Percentiles rank a stretch among this genome's conserved stretches.
These are phyloP conservation scores for Gastracanthus pulcherrimus DNA, from an alignment of 2,888 invertebrate genomes.

Conservation along the genomic window DNA sequence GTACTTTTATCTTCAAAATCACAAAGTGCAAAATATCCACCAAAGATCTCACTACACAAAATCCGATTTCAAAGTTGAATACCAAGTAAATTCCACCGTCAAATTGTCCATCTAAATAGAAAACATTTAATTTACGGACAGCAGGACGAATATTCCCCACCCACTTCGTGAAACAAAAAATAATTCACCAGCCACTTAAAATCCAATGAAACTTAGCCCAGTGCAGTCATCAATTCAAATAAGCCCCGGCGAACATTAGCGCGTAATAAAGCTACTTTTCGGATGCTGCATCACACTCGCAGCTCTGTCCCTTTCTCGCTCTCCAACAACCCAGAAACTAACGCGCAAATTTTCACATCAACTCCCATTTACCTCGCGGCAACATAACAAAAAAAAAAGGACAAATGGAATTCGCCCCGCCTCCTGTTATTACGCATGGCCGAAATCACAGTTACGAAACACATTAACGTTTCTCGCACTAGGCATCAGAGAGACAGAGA, in stretches of 20 bases:
- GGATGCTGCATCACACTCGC: background rate
- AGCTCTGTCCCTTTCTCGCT: background rate
- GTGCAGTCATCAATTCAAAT: conserved; percentile 31
- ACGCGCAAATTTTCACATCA: conserved; percentile 30
- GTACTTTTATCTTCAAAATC: too few relatives aligned
- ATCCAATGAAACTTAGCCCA: conserved; percentile 23
- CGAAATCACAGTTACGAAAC: conserved; percentile 47
- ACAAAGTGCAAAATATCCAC: too few relatives aligned
- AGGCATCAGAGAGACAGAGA: background rate
- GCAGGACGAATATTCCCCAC: background rate
- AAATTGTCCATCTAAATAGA: background rate
- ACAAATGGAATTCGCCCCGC: conserved; percentile 1
- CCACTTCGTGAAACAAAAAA: conserved; percentile 1
- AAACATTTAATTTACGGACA: background rate
- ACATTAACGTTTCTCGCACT: conserved; percentile 25
- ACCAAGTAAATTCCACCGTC: too few relatives aligned
- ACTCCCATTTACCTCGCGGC: conserved; percentile 17
- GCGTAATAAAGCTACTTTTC: conserved; percentile 33
- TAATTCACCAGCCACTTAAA: conserved; percentile 28
- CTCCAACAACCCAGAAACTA: background rate
- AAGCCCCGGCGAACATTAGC: conserved; percentile 17
- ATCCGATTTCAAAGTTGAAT: too few relatives aligned
- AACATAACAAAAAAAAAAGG: background rate
- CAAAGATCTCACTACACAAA: too few relatives aligned
- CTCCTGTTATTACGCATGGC: background rate